Evolutionary conservation across 2,797 vertebrate species (phyloP).

Genomic region (Sebastes baramenuke): DNA sequence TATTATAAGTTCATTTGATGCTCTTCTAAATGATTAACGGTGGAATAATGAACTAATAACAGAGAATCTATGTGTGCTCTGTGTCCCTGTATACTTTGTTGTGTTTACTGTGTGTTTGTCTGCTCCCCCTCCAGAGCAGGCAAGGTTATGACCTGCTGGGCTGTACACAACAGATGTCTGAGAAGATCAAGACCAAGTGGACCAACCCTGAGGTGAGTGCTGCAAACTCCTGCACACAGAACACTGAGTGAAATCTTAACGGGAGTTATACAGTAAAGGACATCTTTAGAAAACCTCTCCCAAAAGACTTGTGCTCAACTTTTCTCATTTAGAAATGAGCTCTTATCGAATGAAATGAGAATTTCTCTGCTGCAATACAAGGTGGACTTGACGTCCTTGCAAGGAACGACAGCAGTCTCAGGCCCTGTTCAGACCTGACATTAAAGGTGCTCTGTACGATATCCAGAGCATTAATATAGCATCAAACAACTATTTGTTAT

Average conservation of each 20-base stretch:
- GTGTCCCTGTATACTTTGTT: neutral
- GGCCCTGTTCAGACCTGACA: neutral
- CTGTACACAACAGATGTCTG: constrained; percentile 87
- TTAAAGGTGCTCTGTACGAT: too few species aligned
- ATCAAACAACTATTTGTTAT: too few species aligned
- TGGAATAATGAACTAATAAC: neutral
- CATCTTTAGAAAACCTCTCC: neutral
- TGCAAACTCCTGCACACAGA: constrained; percentile 5
- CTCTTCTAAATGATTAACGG: neutral
- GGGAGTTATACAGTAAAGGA: neutral
- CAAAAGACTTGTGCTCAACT: neutral
- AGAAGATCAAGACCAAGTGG: constrained; percentile 90
- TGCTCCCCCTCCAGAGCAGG: constrained; percentile 73
- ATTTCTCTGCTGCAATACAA: constrained; percentile 19
- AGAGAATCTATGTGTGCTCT: neutral
- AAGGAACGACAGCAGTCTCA: constrained; percentile 1
- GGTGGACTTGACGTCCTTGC: constrained; percentile 10
- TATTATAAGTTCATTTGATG: neutral
- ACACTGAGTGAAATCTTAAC: neutral
- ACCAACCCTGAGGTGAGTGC: constrained; percentile 89
- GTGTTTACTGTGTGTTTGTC: constrained; percentile 40
- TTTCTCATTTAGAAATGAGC: constrained; percentile 35
- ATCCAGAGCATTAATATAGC: too few species aligned
- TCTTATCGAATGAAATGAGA: constrained; percentile 30
- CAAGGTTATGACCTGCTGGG: constrained; percentile 85